phyloP scores from a whole-genome alignment of 2,113 vertebrate species.

The Lophotis ruficrista region DNA sequence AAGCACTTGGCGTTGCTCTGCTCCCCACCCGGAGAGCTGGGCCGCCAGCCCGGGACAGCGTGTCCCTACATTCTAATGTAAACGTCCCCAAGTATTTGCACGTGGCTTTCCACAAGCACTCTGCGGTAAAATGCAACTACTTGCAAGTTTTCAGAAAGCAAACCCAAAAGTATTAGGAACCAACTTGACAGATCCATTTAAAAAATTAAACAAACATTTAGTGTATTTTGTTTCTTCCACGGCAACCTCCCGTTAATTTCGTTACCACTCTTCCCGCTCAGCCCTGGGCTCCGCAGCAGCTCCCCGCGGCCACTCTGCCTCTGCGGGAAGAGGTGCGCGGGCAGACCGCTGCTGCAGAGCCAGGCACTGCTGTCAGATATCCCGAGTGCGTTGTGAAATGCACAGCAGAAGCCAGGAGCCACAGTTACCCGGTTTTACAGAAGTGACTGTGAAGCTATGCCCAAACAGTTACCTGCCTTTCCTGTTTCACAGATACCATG shows the following conservation, averaged over 20 bases:
- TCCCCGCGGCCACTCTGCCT: neutral
- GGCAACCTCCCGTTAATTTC: neutral
- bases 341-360: neutral
- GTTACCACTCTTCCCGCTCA: neutral
- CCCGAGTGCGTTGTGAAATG: accelerated
- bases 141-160: constrained; percentile 36
- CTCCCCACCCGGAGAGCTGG: neutral
- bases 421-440: accelerated
- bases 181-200: constrained; percentile 35
- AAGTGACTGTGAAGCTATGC: accelerated
- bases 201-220: constrained; percentile 2
- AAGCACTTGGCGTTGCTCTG: neutral
- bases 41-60: neutral
- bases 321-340: neutral
- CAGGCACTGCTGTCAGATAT: accelerated
- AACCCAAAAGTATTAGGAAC: constrained; percentile 24
- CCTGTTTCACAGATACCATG: accelerated
- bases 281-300: neutral
- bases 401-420: neutral
- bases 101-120: neutral
- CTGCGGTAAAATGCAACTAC: neutral
- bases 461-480: neutral
- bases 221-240: constrained; percentile 7
- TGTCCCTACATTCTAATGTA: neutral
- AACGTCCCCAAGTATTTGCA: constrained; percentile 45